Evolutionary conservation across 2,113 vertebrate species (phyloP).

Genomic region (Kryptolebias marmoratus): DNA sequence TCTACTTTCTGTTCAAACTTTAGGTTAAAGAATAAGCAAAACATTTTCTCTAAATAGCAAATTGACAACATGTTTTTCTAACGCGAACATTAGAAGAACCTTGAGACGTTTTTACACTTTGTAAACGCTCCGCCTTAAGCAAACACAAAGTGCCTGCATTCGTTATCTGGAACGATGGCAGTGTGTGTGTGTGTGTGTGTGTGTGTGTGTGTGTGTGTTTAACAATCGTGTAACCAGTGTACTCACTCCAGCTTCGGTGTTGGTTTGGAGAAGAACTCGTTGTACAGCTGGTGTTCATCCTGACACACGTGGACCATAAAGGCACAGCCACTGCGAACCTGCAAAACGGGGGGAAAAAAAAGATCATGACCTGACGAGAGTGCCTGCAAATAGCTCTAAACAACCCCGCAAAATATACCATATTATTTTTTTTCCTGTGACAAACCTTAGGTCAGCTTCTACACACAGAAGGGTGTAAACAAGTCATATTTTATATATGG

Average conservation of each 20-base stretch:
- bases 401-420: background rate
- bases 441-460: constrained; percentile 29
- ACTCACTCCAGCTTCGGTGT: constrained; percentile 95
- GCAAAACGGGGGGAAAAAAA: constrained; percentile 22
- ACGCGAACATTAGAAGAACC: too few species aligned
- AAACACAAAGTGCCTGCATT: constrained; percentile 19
- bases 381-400: constrained; percentile 24
- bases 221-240: background rate
- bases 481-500: constrained; percentile 17
- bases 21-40: background rate
- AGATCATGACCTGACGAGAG: too few species aligned
- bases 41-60: too few species aligned
- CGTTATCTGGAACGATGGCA: background rate
- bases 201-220: constrained; percentile 17
- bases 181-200: constrained; percentile 9
- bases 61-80: background rate
- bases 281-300: constrained; percentile 96
- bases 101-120: background rate
- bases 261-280: constrained; percentile 95
- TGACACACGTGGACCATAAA: constrained; percentile 99
- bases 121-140: constrained; percentile 25
- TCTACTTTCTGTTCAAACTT: constrained; percentile 1
- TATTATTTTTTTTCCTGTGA: background rate
- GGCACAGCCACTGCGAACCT: constrained; percentile 98
- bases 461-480: background rate